Base-by-base conservation (phyloP, 2,888 invertebrate species). In the Temnothorax ravouxi region DNA sequence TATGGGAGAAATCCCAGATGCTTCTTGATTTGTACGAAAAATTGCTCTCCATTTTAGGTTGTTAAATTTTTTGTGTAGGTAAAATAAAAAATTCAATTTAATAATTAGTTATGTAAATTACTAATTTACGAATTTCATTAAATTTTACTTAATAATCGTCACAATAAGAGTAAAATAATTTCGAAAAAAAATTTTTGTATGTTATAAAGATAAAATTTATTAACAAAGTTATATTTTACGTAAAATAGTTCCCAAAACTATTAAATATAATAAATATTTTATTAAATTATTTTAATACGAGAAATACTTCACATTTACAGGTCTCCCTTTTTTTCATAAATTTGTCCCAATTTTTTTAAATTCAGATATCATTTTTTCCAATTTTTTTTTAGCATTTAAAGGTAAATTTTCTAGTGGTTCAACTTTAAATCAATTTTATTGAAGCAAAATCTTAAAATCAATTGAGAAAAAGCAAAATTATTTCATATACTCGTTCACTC, bases 41-140 rank as follows among this genome's bases (percentile, higher is more conserved):
- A 66, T 41, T 64, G 18, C 11, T 62, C 11, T 76, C 38, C 18
- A 47, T 29, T 25, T 38, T 54, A 6, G 29, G 9, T 59, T 72
- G 8, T 54, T 61, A 13, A 25, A 29, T n/a, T 41, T 29, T 29
- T 59, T 25, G 3, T 56, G 18, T 6, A 44, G 6, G 4, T 74
- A 29, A 66, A 66, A 59, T 59, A 2, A 64, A 64, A 41, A 64
- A 9, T 9, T 41, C 6, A 21, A 21, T 41, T 64, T 0, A 21
- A 64, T 64, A 38, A 41, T 41, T 64, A 41, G 29, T 50, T 50
- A 6, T 15, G 29, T 69, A 69, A 6, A 69, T 69, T n/a, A 34
- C 21, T n/a, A 21, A 52, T 52, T 52, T 15, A 71, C 34, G 15
- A 15, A 71, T 34, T 34, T 8, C 6, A n/a, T 50, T 29, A 13